Evolutionary conservation across 2,113 vertebrate species (phyloP).

Genomic region (Microcebus murinus): DNA sequence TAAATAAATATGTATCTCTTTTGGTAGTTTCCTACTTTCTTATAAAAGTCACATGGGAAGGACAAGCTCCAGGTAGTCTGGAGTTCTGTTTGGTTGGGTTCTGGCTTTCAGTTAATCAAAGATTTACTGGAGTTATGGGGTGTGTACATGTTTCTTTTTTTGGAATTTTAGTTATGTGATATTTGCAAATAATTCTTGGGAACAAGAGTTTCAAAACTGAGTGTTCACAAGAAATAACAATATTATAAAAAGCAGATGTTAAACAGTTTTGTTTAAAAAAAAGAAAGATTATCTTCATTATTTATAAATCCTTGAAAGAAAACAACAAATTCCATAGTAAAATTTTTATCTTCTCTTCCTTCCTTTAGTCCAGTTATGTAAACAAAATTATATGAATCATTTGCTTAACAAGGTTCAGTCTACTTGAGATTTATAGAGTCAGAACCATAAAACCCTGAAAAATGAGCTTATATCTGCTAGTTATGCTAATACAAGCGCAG

Average conservation of each 20-base stretch:
- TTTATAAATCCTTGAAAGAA: conserved; percentile 54
- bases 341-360: conserved; percentile 41
- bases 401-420: conserved; percentile 30
- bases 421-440: conserved; percentile 21
- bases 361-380: conserved; percentile 49
- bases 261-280: conserved; percentile 15
- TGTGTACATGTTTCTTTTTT: not conserved
- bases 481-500: not conserved
- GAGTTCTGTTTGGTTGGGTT: conserved; percentile 7
- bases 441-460: conserved; percentile 31
- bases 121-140: conserved; percentile 19
- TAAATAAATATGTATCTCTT: not conserved
- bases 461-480: not conserved
- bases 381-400: conserved; percentile 56
- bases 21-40: not conserved
- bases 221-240: conserved; percentile 58
- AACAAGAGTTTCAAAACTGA: conserved; percentile 56
- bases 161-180: conserved; percentile 57
- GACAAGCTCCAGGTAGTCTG: not conserved
- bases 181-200: conserved; percentile 48
- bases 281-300: conserved; percentile 29
- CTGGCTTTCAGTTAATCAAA: conserved; percentile 34
- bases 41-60: conserved; percentile 42
- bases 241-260: conserved; percentile 66
- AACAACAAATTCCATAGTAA: conserved; percentile 24